Evolutionary conservation across 2,888 invertebrate species (phyloP).

Genomic region (Philhelius pedissequus): DNA sequence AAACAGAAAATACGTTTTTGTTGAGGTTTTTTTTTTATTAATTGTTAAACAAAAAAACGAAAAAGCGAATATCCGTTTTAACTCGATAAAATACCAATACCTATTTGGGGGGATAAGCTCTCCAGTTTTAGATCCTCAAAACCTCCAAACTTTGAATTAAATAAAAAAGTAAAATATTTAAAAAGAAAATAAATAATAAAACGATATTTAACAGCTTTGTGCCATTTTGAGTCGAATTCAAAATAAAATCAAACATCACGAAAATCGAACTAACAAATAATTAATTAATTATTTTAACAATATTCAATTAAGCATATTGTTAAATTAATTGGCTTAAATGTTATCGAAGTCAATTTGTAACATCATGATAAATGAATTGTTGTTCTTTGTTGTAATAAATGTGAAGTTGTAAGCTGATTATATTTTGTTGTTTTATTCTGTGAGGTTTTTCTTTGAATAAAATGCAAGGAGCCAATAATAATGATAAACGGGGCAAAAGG

Average conservation of each 20-base stretch:
- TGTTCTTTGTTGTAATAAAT: slow-evolving; percentile 68
- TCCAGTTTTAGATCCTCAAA: background rate
- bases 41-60: background rate
- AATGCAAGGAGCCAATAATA: too few relatives aligned
- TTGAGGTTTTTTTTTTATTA: background rate
- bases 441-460: background rate
- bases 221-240: slow-evolving; percentile 67
- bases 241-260: slow-evolving; percentile 59
- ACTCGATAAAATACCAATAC: background rate
- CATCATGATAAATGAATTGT: slow-evolving; percentile 57
- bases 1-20: background rate
- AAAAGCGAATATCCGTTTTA: background rate
- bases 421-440: background rate
- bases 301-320: slow-evolving; percentile 6
- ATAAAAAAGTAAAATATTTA: background rate
- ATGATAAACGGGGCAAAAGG: too few relatives aligned
- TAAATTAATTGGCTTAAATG: slow-evolving; percentile 35
- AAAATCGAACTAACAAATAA: background rate
- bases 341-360: slow-evolving; percentile 34
- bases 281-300: background rate
- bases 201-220: slow-evolving; percentile 52
- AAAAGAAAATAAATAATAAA: slow-evolving; percentile 22
- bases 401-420: slow-evolving; percentile 63
- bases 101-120: background rate
- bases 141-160: background rate